phyloP scores from a whole-genome alignment of 37 sponge, comb jelly and placozoan genomes.

The Theonella swinhoei region DNA sequence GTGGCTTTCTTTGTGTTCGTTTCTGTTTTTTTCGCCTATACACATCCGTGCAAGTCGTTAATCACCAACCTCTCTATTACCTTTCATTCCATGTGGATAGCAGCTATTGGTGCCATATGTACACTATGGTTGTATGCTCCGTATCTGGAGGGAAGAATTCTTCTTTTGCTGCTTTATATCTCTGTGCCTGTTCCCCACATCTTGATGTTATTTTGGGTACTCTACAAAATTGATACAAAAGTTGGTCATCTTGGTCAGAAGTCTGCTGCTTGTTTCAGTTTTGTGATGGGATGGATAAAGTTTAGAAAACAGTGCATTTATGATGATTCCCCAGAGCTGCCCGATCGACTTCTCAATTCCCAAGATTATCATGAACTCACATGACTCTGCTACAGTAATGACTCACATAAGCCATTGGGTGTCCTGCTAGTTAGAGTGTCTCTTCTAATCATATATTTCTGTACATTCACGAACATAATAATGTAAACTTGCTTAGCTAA shows the following conservation, averaged over 20 bases:
- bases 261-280: not conserved
- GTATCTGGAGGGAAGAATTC: not conserved
- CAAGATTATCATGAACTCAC: not conserved
- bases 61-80: not conserved
- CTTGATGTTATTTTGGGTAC: not conserved
- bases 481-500: too few species aligned
- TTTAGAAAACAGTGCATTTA: not conserved
- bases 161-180: not conserved
- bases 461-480: too few species aligned
- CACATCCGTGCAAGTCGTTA: not conserved
- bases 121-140: not conserved
- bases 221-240: not conserved
- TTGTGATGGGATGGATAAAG: not conserved
- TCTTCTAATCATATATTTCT: too few species aligned
- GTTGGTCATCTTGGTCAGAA: not conserved
- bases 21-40: not conserved
- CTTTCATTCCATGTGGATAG: not conserved
- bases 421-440: too few species aligned
- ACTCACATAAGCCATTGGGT: too few species aligned
- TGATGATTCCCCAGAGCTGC: not conserved
- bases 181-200: not conserved
- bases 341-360: not conserved
- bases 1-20: not conserved
- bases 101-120: not conserved
- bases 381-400: too few species aligned